Percentiles rank a stretch among this genome's conserved stretches.
phyloP scores from a whole-genome alignment of 1,140 invertebrate genomes.

The Lepidurus arcticus region DNA sequence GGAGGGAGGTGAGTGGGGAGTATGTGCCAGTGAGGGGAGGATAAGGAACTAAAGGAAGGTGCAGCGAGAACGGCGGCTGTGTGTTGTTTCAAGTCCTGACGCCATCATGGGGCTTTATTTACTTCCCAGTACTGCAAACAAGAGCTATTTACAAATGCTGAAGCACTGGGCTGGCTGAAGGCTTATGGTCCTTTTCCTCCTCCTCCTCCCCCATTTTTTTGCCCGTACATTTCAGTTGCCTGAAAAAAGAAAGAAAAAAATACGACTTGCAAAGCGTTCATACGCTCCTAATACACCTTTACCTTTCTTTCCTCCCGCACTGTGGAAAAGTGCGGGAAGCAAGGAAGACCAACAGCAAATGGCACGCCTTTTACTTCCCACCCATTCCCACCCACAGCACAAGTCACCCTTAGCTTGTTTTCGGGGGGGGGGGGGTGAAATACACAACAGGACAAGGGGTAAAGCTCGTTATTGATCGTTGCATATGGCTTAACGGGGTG shows the following conservation, averaged over 20 bases:
- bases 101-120: conserved; percentile 14
- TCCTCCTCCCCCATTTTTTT: neutral
- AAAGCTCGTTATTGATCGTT: conserved; percentile 19
- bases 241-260: neutral
- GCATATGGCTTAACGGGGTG: conserved; percentile 10
- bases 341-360: neutral
- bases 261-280: neutral
- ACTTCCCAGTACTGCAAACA: conserved; percentile 6
- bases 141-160: conserved; percentile 18
- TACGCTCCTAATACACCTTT: no score
- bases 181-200: neutral
- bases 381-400: neutral
- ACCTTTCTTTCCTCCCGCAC: no score
- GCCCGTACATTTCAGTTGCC: neutral
- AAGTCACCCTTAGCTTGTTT: neutral
- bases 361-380: neutral
- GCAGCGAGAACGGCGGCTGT: neutral
- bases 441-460: neutral
- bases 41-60: neutral
- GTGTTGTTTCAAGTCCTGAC: conserved; percentile 17
- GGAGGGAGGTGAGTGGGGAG: neutral
- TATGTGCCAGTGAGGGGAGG: neutral
- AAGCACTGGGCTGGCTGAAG: neutral
- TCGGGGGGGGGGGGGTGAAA: neutral
- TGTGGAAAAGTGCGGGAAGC: no score